Percentiles rank a stretch among this genome's conserved stretches.
Evolutionary conservation across 2,888 invertebrate genomes (phyloP).

Genomic region (Lutraria lutraria): DNA sequence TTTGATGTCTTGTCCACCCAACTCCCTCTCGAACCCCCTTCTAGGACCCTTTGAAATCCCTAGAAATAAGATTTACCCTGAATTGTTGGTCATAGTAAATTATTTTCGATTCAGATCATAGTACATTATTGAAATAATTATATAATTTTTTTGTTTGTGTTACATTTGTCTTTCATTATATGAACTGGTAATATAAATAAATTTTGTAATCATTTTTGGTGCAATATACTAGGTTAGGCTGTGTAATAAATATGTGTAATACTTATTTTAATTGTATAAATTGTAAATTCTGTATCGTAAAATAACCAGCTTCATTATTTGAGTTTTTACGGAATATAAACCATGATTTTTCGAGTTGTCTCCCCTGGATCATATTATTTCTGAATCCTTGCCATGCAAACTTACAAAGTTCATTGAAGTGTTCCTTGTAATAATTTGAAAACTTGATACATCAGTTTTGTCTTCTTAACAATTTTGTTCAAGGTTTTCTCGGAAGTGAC

Average conservation of each 20-base stretch:
- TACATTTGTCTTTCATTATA: conserved; percentile 20
- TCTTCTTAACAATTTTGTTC: no score
- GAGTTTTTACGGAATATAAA: no score
- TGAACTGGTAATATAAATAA: background rate
- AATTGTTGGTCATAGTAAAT: background rate
- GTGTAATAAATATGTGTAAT: conserved; percentile 19
- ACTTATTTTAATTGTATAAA: conserved; percentile 6
- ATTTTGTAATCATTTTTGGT: conserved; percentile 25
- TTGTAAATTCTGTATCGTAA: conserved; percentile 1
- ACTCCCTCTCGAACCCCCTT: background rate
- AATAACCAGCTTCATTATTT: no score
- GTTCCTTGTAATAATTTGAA: no score
- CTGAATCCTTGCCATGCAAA: no score
- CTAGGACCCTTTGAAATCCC: background rate
- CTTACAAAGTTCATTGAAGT: no score
- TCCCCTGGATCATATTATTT: no score
- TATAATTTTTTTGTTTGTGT: background rate
- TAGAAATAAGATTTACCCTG: background rate
- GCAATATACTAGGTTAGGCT: conserved; percentile 17
- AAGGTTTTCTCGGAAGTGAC: no score
- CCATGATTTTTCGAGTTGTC: no score
- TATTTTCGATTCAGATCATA: background rate
- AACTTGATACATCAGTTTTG: no score
- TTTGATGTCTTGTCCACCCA: background rate
- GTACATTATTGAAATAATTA: no score